Evolutionary conservation across 2,113 vertebrate species (phyloP).

Genomic region (Oryzias curvinotus): DNA sequence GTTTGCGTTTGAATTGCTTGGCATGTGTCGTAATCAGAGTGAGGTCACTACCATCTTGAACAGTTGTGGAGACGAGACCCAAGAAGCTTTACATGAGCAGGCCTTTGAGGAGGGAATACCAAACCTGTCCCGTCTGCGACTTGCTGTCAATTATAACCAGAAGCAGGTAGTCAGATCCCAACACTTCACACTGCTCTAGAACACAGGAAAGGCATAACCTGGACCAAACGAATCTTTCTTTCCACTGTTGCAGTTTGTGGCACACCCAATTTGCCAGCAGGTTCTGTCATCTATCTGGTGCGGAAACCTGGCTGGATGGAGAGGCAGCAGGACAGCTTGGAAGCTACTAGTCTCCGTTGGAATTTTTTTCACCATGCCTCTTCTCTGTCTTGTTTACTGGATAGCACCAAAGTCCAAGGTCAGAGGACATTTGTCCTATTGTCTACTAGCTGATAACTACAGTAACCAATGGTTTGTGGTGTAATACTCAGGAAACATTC

Average conservation of each 20-base stretch:
- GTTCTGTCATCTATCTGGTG: slow-evolving; percentile 93
- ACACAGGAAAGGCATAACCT: neutral
- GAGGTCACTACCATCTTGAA: slow-evolving; percentile 88
- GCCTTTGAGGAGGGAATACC: slow-evolving; percentile 89
- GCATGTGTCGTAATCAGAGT: slow-evolving; percentile 91
- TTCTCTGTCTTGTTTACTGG: slow-evolving; percentile 87
- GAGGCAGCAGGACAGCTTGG: slow-evolving; percentile 84
- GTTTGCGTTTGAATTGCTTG: slow-evolving; percentile 87
- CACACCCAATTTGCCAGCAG: slow-evolving; percentile 91
- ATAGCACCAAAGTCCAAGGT: slow-evolving; percentile 88
- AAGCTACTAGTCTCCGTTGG: slow-evolving; percentile 83
- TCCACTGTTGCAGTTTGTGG: slow-evolving; percentile 80
- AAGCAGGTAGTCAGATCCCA: slow-evolving; percentile 76
- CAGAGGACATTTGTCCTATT: neutral
- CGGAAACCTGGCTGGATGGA: slow-evolving; percentile 84
- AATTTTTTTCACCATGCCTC: slow-evolving; percentile 88
- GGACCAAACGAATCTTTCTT: too few relatives aligned
- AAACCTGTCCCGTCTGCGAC: slow-evolving; percentile 83
- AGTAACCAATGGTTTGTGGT: neutral
- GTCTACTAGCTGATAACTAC: neutral
- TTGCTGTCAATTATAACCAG: slow-evolving; percentile 88
- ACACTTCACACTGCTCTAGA: neutral
- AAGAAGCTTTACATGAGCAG: slow-evolving; percentile 75
- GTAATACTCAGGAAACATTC: neutral
- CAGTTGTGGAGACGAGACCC: slow-evolving; percentile 75